These are phyloP conservation scores for Ophion ellenae DNA, from an alignment of 2,888 invertebrate genomes.

Conservation along the genomic window DNA sequence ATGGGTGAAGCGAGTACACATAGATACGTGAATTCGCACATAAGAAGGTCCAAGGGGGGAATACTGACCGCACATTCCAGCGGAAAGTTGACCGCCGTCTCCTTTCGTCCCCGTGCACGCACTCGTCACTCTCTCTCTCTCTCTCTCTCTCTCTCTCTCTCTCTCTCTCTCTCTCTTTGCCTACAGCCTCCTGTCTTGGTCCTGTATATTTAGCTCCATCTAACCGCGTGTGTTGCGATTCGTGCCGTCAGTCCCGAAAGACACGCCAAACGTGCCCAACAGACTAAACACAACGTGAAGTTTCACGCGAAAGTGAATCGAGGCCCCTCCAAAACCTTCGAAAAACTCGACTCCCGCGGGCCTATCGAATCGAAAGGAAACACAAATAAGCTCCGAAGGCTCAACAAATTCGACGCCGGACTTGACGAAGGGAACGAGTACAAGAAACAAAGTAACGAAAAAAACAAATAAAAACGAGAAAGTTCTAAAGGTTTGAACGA, in stretches of 20 bases:
- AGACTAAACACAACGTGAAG: constrained; percentile 47
- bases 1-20: not conserved
- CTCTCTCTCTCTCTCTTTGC: not conserved
- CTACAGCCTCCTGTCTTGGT: constrained; percentile 25
- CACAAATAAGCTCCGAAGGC: constrained; percentile 9
- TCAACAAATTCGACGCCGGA: not conserved
- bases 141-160: constrained; percentile 13
- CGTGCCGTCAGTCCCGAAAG: constrained; percentile 22
- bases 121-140: no score
- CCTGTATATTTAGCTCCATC: constrained; percentile 37
- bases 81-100: constrained; percentile 73
- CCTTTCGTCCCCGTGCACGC: no score
- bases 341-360: constrained; percentile 19
- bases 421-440: not conserved
- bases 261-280: constrained; percentile 32
- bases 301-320: constrained; percentile 33
- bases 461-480: constrained; percentile 3
- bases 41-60: constrained; percentile 68
- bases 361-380: not conserved
- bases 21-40: constrained; percentile 4
- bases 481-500: not conserved
- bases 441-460: not conserved
- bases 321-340: not conserved
- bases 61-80: constrained; percentile 79
- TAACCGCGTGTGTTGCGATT: constrained; percentile 16